Evolutionary conservation across 2,888 invertebrate species (phyloP), one percentile per base, ranked within the genome.

Genomic region (Drosophila eohydei): DNA sequence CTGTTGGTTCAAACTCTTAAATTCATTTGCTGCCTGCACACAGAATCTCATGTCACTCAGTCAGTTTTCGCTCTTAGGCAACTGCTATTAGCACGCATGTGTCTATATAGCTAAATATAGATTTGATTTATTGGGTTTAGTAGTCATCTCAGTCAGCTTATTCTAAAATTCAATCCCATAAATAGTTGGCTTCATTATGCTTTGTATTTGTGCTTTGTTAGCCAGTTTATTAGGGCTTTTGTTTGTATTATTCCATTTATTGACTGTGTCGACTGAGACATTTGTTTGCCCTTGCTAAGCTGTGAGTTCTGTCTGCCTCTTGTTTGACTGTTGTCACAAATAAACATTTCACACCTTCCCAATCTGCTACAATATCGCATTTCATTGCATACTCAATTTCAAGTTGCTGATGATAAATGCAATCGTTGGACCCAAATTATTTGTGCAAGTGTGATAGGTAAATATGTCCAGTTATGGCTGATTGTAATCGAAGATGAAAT

Each of bases 341-440:
- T 79, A 65, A 68, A 56, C 30, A 7, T 7, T 80, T 83, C 74
- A 64, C 81, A 86, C 78, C 61, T 64, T 6, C 38, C 26, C 9
- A 28, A 41, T 44, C 38, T 36, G 36, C 36, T 34, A 36, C 16
- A 46, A 43, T 36, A 57, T 60, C 34, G n/a, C 9, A 30, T 44
- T 14, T n/a, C 14, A 60, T 72, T 50, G 26, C 72, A 36, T 51
- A 43, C 57, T 30, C 50, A 64, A 63, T 74, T 68, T 55, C 46
- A 16, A 38, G 11, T 32, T 28, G 40, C 16, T 43, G 34, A 34
- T 3, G 32, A 48, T 51, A 69, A 73, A n/a, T 26, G 41, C 46
- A 52, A 57, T 46, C 40, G 14, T 1, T 16, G 32, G 41, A 32
- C 14, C 21, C 14, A n/a, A 64, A 9, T 11, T 44, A 36, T 40